phyloP scores from a whole-genome alignment of 2,888 invertebrate species.

The Agrenia bidenticulata region DNA sequence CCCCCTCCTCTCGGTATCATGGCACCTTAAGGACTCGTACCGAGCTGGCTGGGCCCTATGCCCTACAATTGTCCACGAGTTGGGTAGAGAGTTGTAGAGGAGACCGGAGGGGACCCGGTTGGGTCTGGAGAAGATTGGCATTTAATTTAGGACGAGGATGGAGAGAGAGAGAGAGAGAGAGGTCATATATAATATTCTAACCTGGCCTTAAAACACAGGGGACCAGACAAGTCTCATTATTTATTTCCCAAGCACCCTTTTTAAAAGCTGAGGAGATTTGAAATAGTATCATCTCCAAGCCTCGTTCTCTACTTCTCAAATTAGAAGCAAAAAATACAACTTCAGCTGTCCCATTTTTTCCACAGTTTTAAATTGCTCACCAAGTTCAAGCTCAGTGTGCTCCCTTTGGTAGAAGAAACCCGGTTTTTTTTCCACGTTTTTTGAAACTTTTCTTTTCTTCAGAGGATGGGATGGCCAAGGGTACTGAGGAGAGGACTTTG shows the following conservation, averaged over 20 bases:
- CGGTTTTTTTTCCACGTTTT: too few species aligned
- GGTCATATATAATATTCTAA: conserved; percentile 26
- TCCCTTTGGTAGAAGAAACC: too few species aligned
- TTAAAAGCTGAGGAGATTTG: background rate
- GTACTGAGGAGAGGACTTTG: too few species aligned
- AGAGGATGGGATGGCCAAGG: too few species aligned
- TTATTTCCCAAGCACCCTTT: conserved; percentile 37
- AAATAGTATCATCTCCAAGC: background rate
- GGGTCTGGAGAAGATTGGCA: conserved; percentile 28
- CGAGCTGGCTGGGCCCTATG: too few species aligned
- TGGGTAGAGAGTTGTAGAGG: background rate
- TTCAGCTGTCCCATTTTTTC: conserved; percentile 22
- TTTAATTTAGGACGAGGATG: conserved; percentile 30
- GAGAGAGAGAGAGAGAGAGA: conserved; percentile 19
- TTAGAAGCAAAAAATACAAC: background rate
- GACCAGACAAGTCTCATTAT: conserved; percentile 36
- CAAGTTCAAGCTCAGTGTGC: background rate
- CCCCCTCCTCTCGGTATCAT: too few species aligned
- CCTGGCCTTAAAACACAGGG: conserved; percentile 19
- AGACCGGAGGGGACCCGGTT: conserved; percentile 27
- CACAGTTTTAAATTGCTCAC: background rate
- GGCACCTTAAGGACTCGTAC: too few species aligned
- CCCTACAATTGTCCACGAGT: too few species aligned
- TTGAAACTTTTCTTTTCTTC: too few species aligned
- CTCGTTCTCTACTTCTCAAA: conserved; percentile 4